Evolutionary conservation across 1,140 invertebrate species (phyloP).

Genomic region (Cydia strobilella): DNA sequence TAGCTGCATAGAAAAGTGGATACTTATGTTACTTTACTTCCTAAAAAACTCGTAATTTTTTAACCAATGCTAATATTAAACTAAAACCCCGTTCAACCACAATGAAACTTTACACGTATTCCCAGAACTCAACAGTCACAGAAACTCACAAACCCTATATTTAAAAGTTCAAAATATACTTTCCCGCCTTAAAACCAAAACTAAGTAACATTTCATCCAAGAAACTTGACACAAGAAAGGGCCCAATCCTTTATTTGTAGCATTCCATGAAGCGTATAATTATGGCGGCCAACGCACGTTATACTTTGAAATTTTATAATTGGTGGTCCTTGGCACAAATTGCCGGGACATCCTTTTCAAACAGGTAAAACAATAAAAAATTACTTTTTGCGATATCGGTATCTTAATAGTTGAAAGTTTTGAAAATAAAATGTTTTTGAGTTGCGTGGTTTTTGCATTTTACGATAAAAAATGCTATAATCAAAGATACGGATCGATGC

Average conservation of each 20-base stretch:
- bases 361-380: slow-evolving; percentile 29
- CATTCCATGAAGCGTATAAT: slow-evolving; percentile 53
- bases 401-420: slow-evolving; percentile 7
- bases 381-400: slow-evolving; percentile 26
- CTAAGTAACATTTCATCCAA: slow-evolving; percentile 31
- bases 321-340: slow-evolving; percentile 49
- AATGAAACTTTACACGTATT: background rate
- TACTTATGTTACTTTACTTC: too few relatives aligned
- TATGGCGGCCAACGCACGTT: slow-evolving; percentile 42
- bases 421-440: slow-evolving; percentile 15
- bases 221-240: slow-evolving; percentile 36
- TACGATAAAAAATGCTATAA: background rate
- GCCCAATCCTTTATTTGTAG: slow-evolving; percentile 46
- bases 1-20: too few relatives aligned
- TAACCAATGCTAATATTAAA: background rate
- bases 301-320: slow-evolving; percentile 52
- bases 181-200: slow-evolving; percentile 17
- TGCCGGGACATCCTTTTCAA: slow-evolving; percentile 46
- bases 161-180: slow-evolving; percentile 23
- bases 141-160: slow-evolving; percentile 20
- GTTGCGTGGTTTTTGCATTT: slow-evolving; percentile 1
- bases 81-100: background rate
- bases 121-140: background rate
- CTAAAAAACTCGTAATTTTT: background rate
- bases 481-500: too few relatives aligned